phyloP scores from a whole-genome alignment of 2,113 vertebrate species.

The Chascanopsetta lugubris region DNA sequence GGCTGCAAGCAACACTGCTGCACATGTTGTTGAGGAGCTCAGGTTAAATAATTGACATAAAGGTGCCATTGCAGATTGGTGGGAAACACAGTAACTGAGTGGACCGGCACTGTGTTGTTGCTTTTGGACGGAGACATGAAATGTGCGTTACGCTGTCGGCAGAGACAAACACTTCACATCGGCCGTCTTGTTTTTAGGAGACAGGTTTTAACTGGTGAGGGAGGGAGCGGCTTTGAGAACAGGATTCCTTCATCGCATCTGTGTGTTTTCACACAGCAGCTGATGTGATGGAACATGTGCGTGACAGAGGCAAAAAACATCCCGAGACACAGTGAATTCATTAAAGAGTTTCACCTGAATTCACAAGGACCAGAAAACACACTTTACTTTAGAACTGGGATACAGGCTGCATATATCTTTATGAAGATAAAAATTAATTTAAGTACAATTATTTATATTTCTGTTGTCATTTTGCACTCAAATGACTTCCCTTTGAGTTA shows the following conservation, averaged over 20 bases:
- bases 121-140: background rate
- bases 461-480: too few relatives aligned
- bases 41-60: constrained; percentile 5
- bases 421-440: too few relatives aligned
- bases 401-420: background rate
- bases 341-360: background rate
- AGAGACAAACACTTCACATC: background rate
- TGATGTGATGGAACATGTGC: background rate
- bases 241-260: background rate
- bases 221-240: background rate
- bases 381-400: background rate
- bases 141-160: background rate
- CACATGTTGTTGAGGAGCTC: background rate
- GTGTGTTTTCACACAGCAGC: background rate
- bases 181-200: background rate
- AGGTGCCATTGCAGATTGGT: background rate
- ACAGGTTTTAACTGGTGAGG: background rate
- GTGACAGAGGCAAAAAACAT: background rate
- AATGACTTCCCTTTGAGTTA: too few relatives aligned
- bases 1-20: constrained; percentile 1
- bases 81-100: background rate
- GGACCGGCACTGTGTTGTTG: too few relatives aligned
- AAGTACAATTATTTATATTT: too few relatives aligned
- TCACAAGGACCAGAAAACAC: background rate
- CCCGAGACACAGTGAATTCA: background rate